phyloP scores from a whole-genome alignment of 1,140 invertebrate species.

The Pseudomyrmex sp. region DNA sequence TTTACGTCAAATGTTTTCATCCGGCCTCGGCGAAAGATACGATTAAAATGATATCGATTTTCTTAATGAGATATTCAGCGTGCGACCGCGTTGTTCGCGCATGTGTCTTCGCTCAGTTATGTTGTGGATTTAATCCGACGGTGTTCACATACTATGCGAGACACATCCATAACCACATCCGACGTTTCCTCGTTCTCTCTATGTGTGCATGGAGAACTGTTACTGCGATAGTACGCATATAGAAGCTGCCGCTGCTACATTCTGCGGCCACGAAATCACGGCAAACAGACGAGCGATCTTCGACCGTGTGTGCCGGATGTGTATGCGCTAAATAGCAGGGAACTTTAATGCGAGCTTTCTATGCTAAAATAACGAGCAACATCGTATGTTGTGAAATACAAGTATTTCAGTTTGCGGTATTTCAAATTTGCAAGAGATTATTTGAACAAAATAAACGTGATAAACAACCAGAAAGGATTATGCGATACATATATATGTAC shows the following conservation, averaged over 20 bases:
- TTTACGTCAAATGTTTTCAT: neutral
- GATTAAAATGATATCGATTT: slow-evolving; percentile 55
- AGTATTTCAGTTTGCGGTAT: neutral
- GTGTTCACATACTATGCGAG: slow-evolving; percentile 2
- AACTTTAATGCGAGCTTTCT: slow-evolving; percentile 13
- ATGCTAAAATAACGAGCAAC: neutral
- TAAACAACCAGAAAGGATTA: too few relatives aligned
- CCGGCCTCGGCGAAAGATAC: neutral
- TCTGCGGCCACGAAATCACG: slow-evolving; percentile 25
- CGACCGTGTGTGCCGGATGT: neutral
- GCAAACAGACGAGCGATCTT: neutral
- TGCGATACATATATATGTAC: too few relatives aligned
- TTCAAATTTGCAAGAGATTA: neutral
- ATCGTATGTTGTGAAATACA: too few relatives aligned
- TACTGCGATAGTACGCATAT: slow-evolving; percentile 1
- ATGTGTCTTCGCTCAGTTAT: slow-evolving; percentile 33
- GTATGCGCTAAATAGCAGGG: neutral
- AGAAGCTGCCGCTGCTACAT: neutral
- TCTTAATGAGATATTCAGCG: slow-evolving; percentile 12
- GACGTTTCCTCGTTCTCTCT: neutral
- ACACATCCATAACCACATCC: slow-evolving; percentile 14
- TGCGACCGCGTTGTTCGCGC: neutral
- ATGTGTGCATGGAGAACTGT: neutral
- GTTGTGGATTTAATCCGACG: slow-evolving; percentile 41
- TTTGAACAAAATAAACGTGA: neutral